A percentile compares a stretch with the other conserved stretches of the same genome.
These are phyloP conservation scores for Lucilia sericata DNA, from an alignment of 1,140 invertebrate genomes.

Conservation along the genomic window DNA sequence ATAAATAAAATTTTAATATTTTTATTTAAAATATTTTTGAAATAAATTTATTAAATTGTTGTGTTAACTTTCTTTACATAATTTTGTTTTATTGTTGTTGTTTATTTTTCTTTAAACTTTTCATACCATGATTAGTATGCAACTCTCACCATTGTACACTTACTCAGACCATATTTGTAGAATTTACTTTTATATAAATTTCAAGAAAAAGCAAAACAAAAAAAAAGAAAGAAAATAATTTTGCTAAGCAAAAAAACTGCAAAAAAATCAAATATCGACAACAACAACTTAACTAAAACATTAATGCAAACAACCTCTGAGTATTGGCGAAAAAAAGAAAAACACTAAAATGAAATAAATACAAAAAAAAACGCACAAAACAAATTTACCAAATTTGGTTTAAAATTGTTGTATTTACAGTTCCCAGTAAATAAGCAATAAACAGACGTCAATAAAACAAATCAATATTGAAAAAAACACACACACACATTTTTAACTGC, in stretches of 20 bases:
- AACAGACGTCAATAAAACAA: conserved; percentile 40
- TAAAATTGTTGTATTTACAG: conserved; percentile 28
- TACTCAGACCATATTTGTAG: conserved; percentile 26
- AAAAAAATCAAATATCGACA: neutral
- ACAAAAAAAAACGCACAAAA: neutral
- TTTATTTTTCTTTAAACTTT: neutral
- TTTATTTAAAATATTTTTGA: neutral
- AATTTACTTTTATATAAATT: conserved; percentile 3
- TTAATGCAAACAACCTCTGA: conserved; percentile 18
- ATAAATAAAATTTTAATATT: neutral
- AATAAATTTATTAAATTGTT: neutral
- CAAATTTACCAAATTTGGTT: conserved; percentile 39
- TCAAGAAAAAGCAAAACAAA: neutral
- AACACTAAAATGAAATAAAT: neutral
- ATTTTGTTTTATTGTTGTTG: neutral
- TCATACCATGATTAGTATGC: conserved; percentile 18
- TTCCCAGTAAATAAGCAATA: conserved; percentile 38
- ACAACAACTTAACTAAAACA: conserved; percentile 1
- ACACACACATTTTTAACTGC: neutral
- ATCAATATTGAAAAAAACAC: neutral
- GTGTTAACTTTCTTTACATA: conserved; percentile 16
- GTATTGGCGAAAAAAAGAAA: neutral
- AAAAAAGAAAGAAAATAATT: neutral
- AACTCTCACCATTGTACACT: conserved; percentile 28
- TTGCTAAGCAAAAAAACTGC: neutral